Evolutionary conservation across 2,888 invertebrate species (phyloP), one percentile per base, ranked within the genome.

Genomic region (Harpalus rufipes): DNA sequence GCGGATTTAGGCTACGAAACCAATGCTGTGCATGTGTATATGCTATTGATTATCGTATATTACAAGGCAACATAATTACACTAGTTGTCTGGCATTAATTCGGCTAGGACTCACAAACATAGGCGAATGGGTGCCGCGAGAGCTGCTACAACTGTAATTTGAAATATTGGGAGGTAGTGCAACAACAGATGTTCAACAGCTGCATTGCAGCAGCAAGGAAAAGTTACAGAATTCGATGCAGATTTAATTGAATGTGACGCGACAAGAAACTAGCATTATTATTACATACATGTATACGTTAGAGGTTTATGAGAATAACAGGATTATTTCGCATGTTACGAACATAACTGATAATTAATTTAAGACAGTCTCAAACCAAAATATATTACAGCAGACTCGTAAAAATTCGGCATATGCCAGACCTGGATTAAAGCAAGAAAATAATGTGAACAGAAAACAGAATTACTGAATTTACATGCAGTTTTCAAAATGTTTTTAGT

Each of bases 21-120:
- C 41, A 7, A 7, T 10, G 72, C 58, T 44, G 18, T 44, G 72
- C 58, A 68, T 82, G 82, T 56, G 68, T 12, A 82, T 82, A 51
- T 68, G 68, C 82, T 82, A 68, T 82, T 82, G 82, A 82, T 82
- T 82, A 82, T 82, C 82, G 82, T 82, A 82, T 72, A 82, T 82
- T 82, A 68, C 82, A 82, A 56, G 59, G 72, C 65, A 82, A 72
- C 32, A 82, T 82, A 82, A 82, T 82, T 82, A 82, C 68, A 56
- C 16, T 25, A 44, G 21, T 72, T 51, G 32, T 51, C 72, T 58
- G 82, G 72, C 68, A 82, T 82, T 82, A 82, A 68, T 82, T 82
- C 68, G 82, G 72, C 58, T 39, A 39, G 72, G 51, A 68, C 68
- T 74, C 72, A 56, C 81, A 81, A 82, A 82, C 68, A 82, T 82